Evolutionary conservation across 2,888 invertebrate species (phyloP).

Genomic region (Steinernema scapterisci): DNA sequence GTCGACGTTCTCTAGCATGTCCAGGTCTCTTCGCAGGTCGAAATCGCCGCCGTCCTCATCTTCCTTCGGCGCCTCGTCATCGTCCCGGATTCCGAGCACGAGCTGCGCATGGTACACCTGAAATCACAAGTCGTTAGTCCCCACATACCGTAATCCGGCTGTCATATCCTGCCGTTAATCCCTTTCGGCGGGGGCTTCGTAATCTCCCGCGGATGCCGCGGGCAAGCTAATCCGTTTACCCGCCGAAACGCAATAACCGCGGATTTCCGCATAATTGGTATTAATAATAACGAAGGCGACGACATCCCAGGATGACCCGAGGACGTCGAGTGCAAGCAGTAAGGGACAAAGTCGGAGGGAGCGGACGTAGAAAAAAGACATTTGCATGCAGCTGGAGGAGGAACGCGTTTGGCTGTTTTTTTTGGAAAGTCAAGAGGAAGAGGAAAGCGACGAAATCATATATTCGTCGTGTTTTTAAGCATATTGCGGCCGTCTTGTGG

Average conservation of each 20-base stretch:
- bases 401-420: neutral
- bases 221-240: slow-evolving; percentile 14
- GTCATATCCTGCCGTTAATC: neutral
- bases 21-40: slow-evolving; percentile 44
- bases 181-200: neutral
- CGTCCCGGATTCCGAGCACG: slow-evolving; percentile 42
- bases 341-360: neutral
- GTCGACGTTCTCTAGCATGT: slow-evolving; percentile 52
- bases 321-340: neutral
- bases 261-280: slow-evolving; percentile 10
- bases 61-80: slow-evolving; percentile 29
- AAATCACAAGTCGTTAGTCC: slow-evolving; percentile 28
- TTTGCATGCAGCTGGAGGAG: neutral
- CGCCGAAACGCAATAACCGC: slow-evolving; percentile 26
- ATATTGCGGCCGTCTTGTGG: too few species aligned
- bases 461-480: too few species aligned
- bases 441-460: neutral
- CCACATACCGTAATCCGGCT: neutral
- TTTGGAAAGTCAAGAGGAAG: neutral
- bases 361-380: neutral
- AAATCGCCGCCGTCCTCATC: slow-evolving; percentile 38
- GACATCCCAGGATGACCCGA: neutral
- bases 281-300: slow-evolving; percentile 18
- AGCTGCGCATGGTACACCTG: slow-evolving; percentile 57
- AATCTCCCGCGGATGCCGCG: slow-evolving; percentile 6